Evolutionary conservation across 2,797 vertebrate genomes (phyloP), one percentile per base, ranked within the genome.

Genomic region (Gallinago solitaria): DNA sequence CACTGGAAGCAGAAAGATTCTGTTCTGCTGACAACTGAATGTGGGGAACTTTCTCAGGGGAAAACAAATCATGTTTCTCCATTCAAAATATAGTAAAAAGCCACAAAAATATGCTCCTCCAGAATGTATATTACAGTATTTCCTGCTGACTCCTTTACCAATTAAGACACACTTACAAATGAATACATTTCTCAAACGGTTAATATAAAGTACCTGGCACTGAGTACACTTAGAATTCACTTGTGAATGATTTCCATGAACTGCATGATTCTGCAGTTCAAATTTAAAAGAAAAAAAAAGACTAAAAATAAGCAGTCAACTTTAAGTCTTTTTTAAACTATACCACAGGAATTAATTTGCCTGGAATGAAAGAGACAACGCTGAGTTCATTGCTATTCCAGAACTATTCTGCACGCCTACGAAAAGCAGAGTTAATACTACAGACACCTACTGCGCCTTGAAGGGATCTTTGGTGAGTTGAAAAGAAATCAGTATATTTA

Each of bases 11-110:
- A 90, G 68, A 85, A 90, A 82, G 91, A 96, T 90, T 93, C 94
- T 94, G 83, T 87, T 96, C 80, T 89, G 92, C 93, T 94, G 88
- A 97, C 90, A 95, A 96, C 92, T 78, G 84, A 97, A 94, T 92
- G 82, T 77, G 89, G 96, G 67, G 84, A 97, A 96, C 93, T 96
- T 96, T 96, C 97, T 93, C 94, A 97, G 96, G 95, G 89, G 93
- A 98, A 98, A 97, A 97, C 87, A 96, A 95, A 97, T 96, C 90
- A 83, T 87, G 89, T 94, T 97, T 97, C 83, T 96, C 92, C 86
- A 95, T 94, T 93, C 89, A 96, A 98, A 97, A 95, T 89, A 95
- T 12, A 95, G 94, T 83, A 90, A 84, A 88, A 93, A 90, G 59
- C 78, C 87, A 78, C 90, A 63, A 64, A 94, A 96, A 96, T 93